Evolutionary conservation across 2,113 vertebrate species (phyloP).

Genomic region (Plestiodon gilberti): DNA sequence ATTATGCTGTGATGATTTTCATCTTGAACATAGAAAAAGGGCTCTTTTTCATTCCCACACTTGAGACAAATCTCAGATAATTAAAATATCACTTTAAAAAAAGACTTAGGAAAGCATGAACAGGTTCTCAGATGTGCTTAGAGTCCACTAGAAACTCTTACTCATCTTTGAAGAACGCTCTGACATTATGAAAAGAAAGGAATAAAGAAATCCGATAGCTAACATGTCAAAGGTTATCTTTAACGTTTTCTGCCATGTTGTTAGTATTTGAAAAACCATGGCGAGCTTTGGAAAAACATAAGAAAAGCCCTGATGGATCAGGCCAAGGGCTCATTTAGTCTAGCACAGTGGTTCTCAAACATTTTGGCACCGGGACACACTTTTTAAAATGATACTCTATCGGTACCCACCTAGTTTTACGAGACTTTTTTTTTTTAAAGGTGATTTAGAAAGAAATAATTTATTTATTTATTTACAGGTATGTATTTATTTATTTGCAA

Average conservation of each 20-base stretch:
- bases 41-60: background rate
- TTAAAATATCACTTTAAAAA: slow-evolving; percentile 12
- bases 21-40: background rate
- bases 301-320: too few relatives aligned
- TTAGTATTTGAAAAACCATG: background rate
- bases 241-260: background rate
- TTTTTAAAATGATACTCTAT: too few relatives aligned
- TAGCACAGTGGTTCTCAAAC: too few relatives aligned
- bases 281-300: slow-evolving; percentile 7
- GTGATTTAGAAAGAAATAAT: too few relatives aligned
- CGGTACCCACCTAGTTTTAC: too few relatives aligned
- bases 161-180: background rate
- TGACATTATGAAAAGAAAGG: background rate
- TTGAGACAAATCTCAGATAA: slow-evolving; percentile 11
- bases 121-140: background rate
- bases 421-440: too few relatives aligned
- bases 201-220: background rate
- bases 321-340: too few relatives aligned
- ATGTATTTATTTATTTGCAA: too few relatives aligned
- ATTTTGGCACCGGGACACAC: too few relatives aligned
- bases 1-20: background rate
- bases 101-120: background rate
- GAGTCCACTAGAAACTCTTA: background rate
- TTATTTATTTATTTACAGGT: too few relatives aligned
- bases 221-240: background rate